Evolutionary conservation across 2,888 invertebrate genomes (phyloP), one percentile per base, ranked within the genome.

Genomic region (Lycia hirtaria): DNA sequence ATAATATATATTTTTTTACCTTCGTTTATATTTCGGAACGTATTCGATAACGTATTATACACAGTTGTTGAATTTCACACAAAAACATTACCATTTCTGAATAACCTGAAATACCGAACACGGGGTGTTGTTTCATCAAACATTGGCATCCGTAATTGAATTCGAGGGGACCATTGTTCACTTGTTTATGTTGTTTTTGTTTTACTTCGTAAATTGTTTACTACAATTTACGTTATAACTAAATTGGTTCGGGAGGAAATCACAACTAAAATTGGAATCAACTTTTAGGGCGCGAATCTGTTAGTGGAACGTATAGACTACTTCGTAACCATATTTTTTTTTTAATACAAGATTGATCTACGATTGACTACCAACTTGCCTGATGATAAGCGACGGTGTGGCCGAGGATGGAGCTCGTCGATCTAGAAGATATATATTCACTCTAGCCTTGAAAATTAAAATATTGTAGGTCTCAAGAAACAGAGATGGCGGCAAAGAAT

Each of bases 51-150:
- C 14, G 12, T 35, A 32, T 32, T 15, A 19, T 28, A 7, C 30
- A 22, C 10, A n/a, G n/a, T 37, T 41, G 30, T 38, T 33, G 38
- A 20, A 44, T 45, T 32, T 45, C 38, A 14, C 44, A 37, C 10
- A 24, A 44, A 30, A 37, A 28, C 24, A 40, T 22, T 32, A 12
- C 32, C 44, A 38, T 45, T 44, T 12, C 56, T 10, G 48, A 43
- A 53, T 48, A 57, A 38, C 30, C 15, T 52, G 43, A 58, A 53
- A 48, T 43, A 14, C 30, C 47, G 19, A 50, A 56, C 44, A 45
- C 45, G 50, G 50, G 45, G 28, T 57, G 48, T 52, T 58, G 37
- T 49, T 58, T 32, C 47, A 47, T 52, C 57, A 47, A 47, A 52
- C 57, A 52, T 35, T 56, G 47, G 35, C 51, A 14, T 20, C 17